Evolutionary conservation across 2,113 vertebrate genomes (phyloP), one percentile per base, ranked within the genome.

Genomic region (Todiramphus chloris): DNA sequence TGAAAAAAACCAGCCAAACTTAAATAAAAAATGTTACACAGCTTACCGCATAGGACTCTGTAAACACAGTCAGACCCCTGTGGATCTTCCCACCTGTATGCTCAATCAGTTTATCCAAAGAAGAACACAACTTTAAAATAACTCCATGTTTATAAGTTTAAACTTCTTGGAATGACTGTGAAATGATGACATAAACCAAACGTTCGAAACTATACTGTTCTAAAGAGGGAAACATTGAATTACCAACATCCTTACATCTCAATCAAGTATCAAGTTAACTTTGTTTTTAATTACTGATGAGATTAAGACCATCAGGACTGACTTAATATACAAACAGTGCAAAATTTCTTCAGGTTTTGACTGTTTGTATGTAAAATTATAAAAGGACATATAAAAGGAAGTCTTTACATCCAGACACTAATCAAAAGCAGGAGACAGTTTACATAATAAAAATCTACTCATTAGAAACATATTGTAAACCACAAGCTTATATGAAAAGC

Each of bases 261-360:
- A 78, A 7, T 87, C 68, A 87, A 75, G 18, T 68, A 83, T 41
- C 23, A 53, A 89, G 43, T 60, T 86, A 87, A 86, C 79, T 94
- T 96, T 78, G 60, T 20, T 94, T 96, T 93, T 96, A 92, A 96
- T 92, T 93, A 93, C 73, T 9, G 25, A 92, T 80, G 48, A 76
- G 83, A 98, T 95, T 84, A 74, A 94, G 85, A 94, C 90, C 90
- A 97, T 90, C 76, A 91, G 83, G 94, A 89, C 73, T 92, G 91
- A 97, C 93, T 90, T 73, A 96, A 84, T 73, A 68, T 15, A 63
- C 37, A 84, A 93, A 72, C 92, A 83, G 35, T 59, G 77, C 44
- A 93, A 28, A 64, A 97, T 69, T 74, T 46, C 79, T 95, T 93
- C 85, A 72, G n/a, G 69, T 51, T 92, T 91, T 69, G 39, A 75